These are phyloP conservation scores for Gasterosteus aculeatus DNA, from an alignment of 2,113 vertebrate species.

Conservation along the genomic window DNA sequence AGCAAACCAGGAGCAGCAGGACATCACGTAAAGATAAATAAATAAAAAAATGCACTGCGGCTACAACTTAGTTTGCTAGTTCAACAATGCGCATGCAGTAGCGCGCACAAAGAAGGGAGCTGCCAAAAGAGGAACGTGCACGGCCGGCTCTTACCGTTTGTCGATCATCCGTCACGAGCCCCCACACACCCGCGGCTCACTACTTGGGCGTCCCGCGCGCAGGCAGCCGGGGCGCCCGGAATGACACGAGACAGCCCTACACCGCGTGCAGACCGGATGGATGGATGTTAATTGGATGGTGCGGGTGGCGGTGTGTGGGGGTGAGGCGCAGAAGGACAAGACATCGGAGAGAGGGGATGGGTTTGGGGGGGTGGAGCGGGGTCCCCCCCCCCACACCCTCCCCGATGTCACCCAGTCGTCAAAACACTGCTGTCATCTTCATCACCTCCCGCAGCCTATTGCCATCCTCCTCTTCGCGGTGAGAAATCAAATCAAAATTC, in stretches of 20 bases:
- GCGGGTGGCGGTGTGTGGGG: constrained; percentile 34
- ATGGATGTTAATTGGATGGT: constrained; percentile 52
- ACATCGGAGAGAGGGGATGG: not conserved
- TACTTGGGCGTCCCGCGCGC: constrained; percentile 46
- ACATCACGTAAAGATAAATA: not conserved
- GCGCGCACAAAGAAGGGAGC: constrained; percentile 4
- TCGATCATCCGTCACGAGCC: constrained; percentile 72
- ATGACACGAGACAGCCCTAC: constrained; percentile 52
- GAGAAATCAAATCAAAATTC: constrained; percentile 8
- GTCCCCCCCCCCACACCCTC: not conserved
- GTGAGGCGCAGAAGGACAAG: constrained; percentile 32
- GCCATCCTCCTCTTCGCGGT: constrained; percentile 14
- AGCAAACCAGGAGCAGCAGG: constrained; percentile 8
- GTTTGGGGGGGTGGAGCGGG: not conserved
- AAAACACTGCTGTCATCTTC: constrained; percentile 48
- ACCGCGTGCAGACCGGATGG: constrained; percentile 43
- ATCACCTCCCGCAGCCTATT: constrained; percentile 17
- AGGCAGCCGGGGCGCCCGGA: constrained; percentile 32
- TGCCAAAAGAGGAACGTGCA: constrained; percentile 31
- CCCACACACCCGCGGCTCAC: constrained; percentile 58
- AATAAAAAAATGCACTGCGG: constrained; percentile 8
- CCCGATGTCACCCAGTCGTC: constrained; percentile 44
- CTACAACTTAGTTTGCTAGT: constrained; percentile 12
- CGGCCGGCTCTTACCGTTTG: constrained; percentile 73
- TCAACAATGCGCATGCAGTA: constrained; percentile 27